Evolutionary conservation across 1,140 invertebrate genomes (phyloP), one percentile per base, ranked within the genome.

Genomic region (Nymphalis io): DNA sequence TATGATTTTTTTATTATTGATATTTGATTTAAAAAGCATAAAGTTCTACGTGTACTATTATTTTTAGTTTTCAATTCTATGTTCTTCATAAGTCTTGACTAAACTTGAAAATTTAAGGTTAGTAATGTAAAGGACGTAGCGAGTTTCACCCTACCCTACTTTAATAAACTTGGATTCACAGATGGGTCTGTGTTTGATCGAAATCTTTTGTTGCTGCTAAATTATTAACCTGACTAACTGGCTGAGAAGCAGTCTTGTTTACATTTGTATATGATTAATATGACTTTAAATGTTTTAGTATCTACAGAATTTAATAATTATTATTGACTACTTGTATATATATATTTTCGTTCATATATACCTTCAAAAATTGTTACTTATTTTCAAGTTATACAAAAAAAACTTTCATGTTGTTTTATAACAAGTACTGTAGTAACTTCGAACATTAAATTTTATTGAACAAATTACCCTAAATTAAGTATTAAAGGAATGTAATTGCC

Each of bases 401-500:
- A 33, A 2, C n/a, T n/a, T 33, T 33, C 27, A 1, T 8, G 0
- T 33, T 33, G n/a, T 4, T 44, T 15, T 11, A 11, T n/a, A n/a
- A 44, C 3, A 57, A 10, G 8, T 21, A 21, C 21, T 13, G 21
- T 10, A 44, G 11, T 23, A 12, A 23, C 20, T 12, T 21, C 11
- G 21, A 23, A 57, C 18, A 23, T 59, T 21, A 48, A 66, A 66
- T 70, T 70, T 70, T 51, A 59, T 70, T 70, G 42, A 71, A 65
- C 64, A 67, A 67, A 72, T 72, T 68, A 68, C 48, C 53, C 60
- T 55, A n/a, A n/a, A 61, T 60, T 71, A 61, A 71, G 58, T 71
- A 71, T 66, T 39, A 71, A 51, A 71, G 46, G 48, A 64, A 64
- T 64, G 70, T 69, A 73, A 77, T 72, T 74, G 58, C 66, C 57